Evolutionary conservation across 2,888 invertebrate species (phyloP).

Genomic region (Drosophila fungiperda): DNA sequence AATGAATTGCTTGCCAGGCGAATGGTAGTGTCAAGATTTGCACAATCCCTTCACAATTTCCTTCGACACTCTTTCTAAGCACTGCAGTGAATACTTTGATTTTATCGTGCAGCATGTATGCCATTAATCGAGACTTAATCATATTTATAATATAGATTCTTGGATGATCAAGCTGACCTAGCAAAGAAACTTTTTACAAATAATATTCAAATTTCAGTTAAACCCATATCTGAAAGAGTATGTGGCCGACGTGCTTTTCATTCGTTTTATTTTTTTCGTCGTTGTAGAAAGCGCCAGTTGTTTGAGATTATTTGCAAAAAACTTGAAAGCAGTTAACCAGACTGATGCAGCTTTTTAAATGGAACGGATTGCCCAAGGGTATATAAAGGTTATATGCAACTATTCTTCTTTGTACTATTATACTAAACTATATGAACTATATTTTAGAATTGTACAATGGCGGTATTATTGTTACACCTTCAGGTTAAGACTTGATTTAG

Average conservation of each 20-base stretch:
- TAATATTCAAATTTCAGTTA: not conserved
- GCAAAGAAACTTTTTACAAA: not conserved
- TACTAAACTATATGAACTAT: not conserved
- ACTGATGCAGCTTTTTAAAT: conserved; percentile 20
- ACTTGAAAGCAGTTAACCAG: conserved; percentile 61
- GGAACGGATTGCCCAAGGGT: not conserved
- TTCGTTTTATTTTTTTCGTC: conserved; percentile 8
- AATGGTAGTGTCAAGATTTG: conserved; percentile 43
- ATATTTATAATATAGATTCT: not conserved
- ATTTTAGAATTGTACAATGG: not conserved
- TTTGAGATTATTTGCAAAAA: conserved; percentile 55
- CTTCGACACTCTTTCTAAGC: conserved; percentile 3
- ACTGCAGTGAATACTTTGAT: not conserved
- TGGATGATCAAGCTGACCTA: not conserved
- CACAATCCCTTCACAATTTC: not conserved
- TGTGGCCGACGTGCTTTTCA: not conserved
- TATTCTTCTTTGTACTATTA: not conserved
- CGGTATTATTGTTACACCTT: not conserved
- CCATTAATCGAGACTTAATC: not conserved
- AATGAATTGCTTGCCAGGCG: conserved; percentile 71
- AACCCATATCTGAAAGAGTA: not conserved
- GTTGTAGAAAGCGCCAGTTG: conserved; percentile 36
- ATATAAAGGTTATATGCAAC: not conserved
- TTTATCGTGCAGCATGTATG: not conserved
- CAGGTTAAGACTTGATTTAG: too few species aligned